Evolutionary conservation across 1,140 invertebrate species (phyloP), one percentile per base, ranked within the genome.

Genomic region (Mactra quadrangularis): DNA sequence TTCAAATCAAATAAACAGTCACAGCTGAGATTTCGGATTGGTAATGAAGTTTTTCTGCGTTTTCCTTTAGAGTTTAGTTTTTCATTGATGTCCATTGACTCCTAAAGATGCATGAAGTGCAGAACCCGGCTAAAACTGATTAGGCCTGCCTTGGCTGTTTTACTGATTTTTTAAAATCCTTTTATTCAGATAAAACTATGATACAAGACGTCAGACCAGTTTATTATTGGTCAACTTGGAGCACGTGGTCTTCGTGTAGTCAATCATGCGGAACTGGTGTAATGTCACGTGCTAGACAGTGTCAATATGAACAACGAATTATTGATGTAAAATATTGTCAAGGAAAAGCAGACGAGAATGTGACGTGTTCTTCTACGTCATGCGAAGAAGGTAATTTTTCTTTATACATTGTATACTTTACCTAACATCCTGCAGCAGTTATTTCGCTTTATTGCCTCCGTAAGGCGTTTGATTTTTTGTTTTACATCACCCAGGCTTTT

Each of bases 301-400:
- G 60, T 64, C 60, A 41, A 11, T 33, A 64, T 45, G 22, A 1
- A 25, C 29, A 41, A 7, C 6, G 1, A 22, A 41, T 22, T 4
- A 22, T 64, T 6, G 31, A 64, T 25, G 31, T 19, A 9, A 3
- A 22, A 19, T 38, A 35, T 25, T 64, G 60, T 22, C 11, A 13
- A 6, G 60, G 60, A 7, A 7, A 6, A 25, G 2, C 31, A n/a
- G 22, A 1, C 19, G 60, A 64, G 22, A 64, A 64, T 33, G 38
- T 4, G 22, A 64, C 33, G 3, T 64, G 60, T 33, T 38, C 33
- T 1, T 7, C 25, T 19, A n/a, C 60, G 6, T 17, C 6, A 25
- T 64, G 60, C 13, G n/a, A 64, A 22, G 6, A 41, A 7, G 19
- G 60, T 64, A 64, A n/a, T n/a, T n/a, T n/a, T n/a, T n/a, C n/a